These are phyloP conservation scores for Sarcophaga variegata DNA, from an alignment of 2,888 invertebrate genomes.

Conservation along the genomic window DNA sequence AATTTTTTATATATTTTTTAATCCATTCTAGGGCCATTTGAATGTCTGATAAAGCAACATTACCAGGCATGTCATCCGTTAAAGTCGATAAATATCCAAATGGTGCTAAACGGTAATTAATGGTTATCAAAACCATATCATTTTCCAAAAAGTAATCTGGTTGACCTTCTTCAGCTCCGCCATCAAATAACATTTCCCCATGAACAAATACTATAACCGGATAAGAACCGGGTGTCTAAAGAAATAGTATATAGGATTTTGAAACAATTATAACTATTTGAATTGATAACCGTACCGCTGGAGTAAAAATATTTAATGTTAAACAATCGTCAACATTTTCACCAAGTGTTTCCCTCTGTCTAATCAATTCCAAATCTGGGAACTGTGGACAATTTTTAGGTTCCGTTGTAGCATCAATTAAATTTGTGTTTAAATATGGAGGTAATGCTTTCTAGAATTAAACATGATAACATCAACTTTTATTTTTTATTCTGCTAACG, in stretches of 20 bases:
- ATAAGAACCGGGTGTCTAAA: slow-evolving; percentile 71
- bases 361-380: slow-evolving; percentile 75
- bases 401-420: slow-evolving; percentile 75
- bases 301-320: slow-evolving; percentile 77
- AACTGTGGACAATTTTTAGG: slow-evolving; percentile 78
- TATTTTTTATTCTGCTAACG: not conserved
- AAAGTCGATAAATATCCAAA: slow-evolving; percentile 83
- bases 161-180: slow-evolving; percentile 79
- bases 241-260: not conserved
- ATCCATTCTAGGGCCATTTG: slow-evolving; percentile 83
- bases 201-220: slow-evolving; percentile 82
- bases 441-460: slow-evolving; percentile 67
- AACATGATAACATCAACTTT: not conserved
- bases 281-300: slow-evolving; percentile 71
- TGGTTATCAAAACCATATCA: slow-evolving; percentile 82
- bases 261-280: not conserved
- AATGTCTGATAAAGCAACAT: slow-evolving; percentile 83
- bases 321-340: slow-evolving; percentile 79
- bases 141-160: slow-evolving; percentile 82
- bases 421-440: slow-evolving; percentile 47
- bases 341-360: slow-evolving; percentile 73
- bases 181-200: slow-evolving; percentile 82
- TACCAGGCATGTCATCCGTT: slow-evolving; percentile 83
- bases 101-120: slow-evolving; percentile 83
- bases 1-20: slow-evolving; percentile 81